Percentiles rank a stretch among this genome's conserved stretches.
These are phyloP conservation scores for Dipus sagitta DNA, from an alignment of 2,797 vertebrate species.

Conservation along the genomic window DNA sequence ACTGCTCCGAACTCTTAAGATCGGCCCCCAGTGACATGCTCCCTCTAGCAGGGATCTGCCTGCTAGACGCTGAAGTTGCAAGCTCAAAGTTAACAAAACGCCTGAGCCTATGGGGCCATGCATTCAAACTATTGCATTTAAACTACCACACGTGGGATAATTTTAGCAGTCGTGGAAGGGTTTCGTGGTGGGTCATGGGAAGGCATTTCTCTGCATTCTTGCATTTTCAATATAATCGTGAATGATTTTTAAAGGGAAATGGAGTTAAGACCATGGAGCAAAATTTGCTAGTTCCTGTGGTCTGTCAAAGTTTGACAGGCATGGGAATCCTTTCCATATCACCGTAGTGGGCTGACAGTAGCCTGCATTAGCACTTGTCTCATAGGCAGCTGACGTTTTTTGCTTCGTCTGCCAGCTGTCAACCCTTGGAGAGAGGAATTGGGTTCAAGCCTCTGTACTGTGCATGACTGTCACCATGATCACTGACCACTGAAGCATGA, in stretches of 20 bases:
- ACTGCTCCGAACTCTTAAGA: too few species aligned
- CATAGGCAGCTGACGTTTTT: not conserved
- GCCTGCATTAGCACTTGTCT: not conserved
- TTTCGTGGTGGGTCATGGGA: not conserved
- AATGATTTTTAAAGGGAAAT: conserved; percentile 27
- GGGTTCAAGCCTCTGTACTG: not conserved
- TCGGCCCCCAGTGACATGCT: too few species aligned
- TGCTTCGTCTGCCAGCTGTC: not conserved
- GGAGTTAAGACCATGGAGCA: not conserved
- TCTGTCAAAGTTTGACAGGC: not conserved
- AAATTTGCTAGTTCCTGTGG: conserved; percentile 14
- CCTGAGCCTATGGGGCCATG: too few species aligned
- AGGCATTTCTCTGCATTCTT: not conserved
- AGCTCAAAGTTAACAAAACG: too few species aligned
- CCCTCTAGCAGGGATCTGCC: too few species aligned
- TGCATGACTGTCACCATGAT: not conserved
- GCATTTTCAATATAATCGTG: not conserved
- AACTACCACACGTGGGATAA: not conserved
- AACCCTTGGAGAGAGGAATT: not conserved
- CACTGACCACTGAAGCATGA: too few species aligned
- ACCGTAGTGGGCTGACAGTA: too few species aligned
- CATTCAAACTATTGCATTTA: too few species aligned
- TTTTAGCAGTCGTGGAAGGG: not conserved
- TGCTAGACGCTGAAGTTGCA: too few species aligned
- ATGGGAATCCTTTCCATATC: not conserved